phyloP scores from a whole-genome alignment of 1,140 invertebrate species.

The Ips nitidus region DNA sequence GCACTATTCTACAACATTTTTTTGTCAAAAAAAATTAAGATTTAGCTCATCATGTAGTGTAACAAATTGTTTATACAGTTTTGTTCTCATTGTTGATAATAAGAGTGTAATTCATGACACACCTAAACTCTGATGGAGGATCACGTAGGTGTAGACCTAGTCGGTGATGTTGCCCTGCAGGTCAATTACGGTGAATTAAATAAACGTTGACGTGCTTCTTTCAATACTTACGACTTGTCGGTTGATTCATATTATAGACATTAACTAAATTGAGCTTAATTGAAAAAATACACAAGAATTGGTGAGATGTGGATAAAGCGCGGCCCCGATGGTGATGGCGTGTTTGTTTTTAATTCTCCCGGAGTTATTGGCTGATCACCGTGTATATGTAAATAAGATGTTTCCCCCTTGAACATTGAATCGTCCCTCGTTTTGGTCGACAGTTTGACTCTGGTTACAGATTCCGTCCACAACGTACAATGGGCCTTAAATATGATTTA shows the following conservation, averaged over 20 bases:
- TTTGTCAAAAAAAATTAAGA: no score
- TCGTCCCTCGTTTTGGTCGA: slow-evolving; percentile 10
- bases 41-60: no score
- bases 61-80: no score
- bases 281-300: slow-evolving; percentile 35
- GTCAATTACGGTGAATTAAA: slow-evolving; percentile 37
- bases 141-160: slow-evolving; percentile 36
- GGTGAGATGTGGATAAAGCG: slow-evolving; percentile 8
- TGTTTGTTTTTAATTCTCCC: slow-evolving; percentile 6
- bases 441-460: slow-evolving; percentile 13
- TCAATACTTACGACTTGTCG: slow-evolving; percentile 21
- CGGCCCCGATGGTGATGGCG: not conserved
- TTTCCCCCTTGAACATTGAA: slow-evolving; percentile 4
- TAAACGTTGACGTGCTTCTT: slow-evolving; percentile 42
- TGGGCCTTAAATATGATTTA: slow-evolving; percentile 49
- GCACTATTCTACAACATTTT: no score
- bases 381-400: not conserved
- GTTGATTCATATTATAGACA: slow-evolving; percentile 35
- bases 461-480: slow-evolving; percentile 36
- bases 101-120: no score
- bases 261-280: slow-evolving; percentile 35
- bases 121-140: no score
- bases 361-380: not conserved
- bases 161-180: slow-evolving; percentile 42
- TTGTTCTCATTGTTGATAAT: no score